Evolutionary conservation across 53 echinoderm and acorn worm species (phyloP), one percentile per base, ranked within the genome.

Genomic region (Temnopleurus reevesii): DNA sequence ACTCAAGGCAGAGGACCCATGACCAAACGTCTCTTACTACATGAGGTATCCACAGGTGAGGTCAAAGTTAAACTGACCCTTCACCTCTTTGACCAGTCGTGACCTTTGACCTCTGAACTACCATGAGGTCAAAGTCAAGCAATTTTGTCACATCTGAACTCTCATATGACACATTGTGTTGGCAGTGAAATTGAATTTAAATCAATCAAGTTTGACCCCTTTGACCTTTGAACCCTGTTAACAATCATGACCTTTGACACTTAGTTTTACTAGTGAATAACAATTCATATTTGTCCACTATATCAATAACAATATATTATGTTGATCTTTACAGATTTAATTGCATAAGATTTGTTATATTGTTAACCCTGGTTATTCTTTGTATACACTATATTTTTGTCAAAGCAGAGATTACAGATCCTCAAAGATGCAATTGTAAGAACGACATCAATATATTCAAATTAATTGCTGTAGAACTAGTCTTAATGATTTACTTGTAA

Each of bases 21-120:
- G 13, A 94, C 84, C 45, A 97, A 97, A 34, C 76, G 89, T 44
- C 84, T 98, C 5, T 55, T 98, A 5, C 93, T 98, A 34, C 95
- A 98, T 55, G 98, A 98, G 57, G 98, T 98, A 15, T 89, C 92
- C 0, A 98, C 98, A 2, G 98, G 98, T 2, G 98, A 98, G 89
- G 94, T 98, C 55, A 57, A 59, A 4, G 94, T 98, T 65, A 98
- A 98, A 58, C 83, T 98, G 25, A 95, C 94, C 90, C 89, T 98
- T 13, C 95, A 95, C 51, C 93, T 98, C 6, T 98, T 90, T 77
- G 94, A 95, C 36, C 93, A 95, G 47, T 86, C 89, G 45, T 92
- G 89, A 92, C 89, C 90, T 79, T 18, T 41, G 35, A 21, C 38
- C 7, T 36, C 43, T 41, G 3, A 21, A 36, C 63, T 38, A 34